Base-by-base conservation (phyloP, 2,888 invertebrate species). In the Strigamia crassipes region DNA sequence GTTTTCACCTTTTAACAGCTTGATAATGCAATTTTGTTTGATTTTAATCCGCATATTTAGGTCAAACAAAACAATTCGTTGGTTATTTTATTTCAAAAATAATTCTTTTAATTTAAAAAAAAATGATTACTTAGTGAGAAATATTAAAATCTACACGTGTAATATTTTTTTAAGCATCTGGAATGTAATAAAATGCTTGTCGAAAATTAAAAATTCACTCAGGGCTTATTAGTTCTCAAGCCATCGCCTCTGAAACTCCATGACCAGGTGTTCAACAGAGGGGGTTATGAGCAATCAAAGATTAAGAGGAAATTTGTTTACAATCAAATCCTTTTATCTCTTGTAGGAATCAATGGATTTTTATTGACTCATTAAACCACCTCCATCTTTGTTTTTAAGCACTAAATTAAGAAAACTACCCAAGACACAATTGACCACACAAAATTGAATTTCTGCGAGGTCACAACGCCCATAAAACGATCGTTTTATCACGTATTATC, bases 281-380 rank as follows among this genome's bases (percentile, higher is more conserved):
- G 73, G 73, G 31, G 73, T 73, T 73, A 73, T 56, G 31, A 73
- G 31, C 27, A 73, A 31, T 27, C 73, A 73, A 73, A 73, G 73
- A 73, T 73, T 73, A 73, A 73, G 73, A 73, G 73, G 73, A 73
- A 73, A 73, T 73, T 27, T 31, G 31, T 73, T 73, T 73, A 73
- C 73, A 23, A 73, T 73, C 27, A 73, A 73, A 73, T 73, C 73
- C 15, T 73, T 0, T 31, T 73, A 73, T 73, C 73, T 73, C 13
- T n/a, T 13, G 15, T 27, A 13, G 27, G 31, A 3, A 31, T 73
- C 73, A 73, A 73, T 31, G 27, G 73, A 73, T 73, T 73, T 21
- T 56, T 56, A 9, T 18, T 9, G 15, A 56, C 18, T 56, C 18
- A 9, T 56, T 56, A 2, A 1, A 56, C 56, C 18, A 46, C 12